A percentile compares a stretch with the other conserved stretches of the same genome.
phyloP scores from a whole-genome alignment of 1,140 invertebrate species.

The Zophobas atratus region DNA sequence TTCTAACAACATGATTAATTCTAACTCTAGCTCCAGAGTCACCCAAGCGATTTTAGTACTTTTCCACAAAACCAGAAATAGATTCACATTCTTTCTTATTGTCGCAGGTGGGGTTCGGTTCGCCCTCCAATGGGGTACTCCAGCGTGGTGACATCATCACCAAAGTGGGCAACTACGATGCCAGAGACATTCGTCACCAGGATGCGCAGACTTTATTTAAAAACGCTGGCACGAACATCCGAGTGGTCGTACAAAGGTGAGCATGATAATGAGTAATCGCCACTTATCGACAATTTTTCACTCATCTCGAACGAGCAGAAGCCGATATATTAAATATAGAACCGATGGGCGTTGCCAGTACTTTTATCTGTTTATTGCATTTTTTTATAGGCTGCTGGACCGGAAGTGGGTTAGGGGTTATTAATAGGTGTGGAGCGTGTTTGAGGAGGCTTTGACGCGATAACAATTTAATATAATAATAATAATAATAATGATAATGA shows the following conservation, averaged over 20 bases:
- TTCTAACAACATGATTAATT: too few relatives aligned
- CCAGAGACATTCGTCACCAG: constrained; percentile 88
- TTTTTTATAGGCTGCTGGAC: constrained; percentile 5
- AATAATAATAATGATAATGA: too few relatives aligned
- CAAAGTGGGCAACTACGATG: constrained; percentile 90
- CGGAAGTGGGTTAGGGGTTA: constrained; percentile 1
- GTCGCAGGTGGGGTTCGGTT: constrained; percentile 76
- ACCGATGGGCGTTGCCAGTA: constrained; percentile 3
- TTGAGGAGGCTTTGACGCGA: too few relatives aligned
- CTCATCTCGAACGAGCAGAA: neutral
- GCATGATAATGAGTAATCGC: constrained; percentile 6
- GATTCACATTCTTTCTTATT: too few relatives aligned
- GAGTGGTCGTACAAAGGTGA: constrained; percentile 78
- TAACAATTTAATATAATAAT: too few relatives aligned
- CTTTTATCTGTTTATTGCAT: constrained; percentile 17
- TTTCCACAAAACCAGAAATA: neutral
- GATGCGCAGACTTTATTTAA: constrained; percentile 92
- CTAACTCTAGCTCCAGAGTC: too few relatives aligned
- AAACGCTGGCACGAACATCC: constrained; percentile 80
- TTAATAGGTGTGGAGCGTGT: neutral
- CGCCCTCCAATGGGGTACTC: constrained; percentile 86
- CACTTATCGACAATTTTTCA: neutral
- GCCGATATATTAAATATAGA: neutral
- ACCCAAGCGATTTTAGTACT: constrained; percentile 6
- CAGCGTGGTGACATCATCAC: constrained; percentile 91